Base-by-base conservation (phyloP, 2,113 vertebrate genomes). In the Cacatua alba region DNA sequence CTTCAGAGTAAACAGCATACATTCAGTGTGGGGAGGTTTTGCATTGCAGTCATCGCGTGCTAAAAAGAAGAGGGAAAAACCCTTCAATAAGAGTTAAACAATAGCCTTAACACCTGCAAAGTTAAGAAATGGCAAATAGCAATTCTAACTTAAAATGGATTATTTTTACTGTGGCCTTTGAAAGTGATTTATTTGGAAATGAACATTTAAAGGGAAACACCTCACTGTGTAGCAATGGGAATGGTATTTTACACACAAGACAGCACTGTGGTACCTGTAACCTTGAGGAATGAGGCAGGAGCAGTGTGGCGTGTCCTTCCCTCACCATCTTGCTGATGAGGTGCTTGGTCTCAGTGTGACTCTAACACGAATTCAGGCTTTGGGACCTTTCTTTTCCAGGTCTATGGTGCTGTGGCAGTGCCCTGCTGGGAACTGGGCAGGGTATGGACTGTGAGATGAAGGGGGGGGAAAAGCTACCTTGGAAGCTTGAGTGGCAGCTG, bases 401-500 rank as follows among this genome's bases (percentile, higher is more conserved):
- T 26, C 71, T 39, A 0, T 15, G 39, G 44, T 62, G 79, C 71
- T 72, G 28, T 17, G 63, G 72, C 70, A 72, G 2, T 1, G 5
- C 37, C 13, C n/a, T 19, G 2, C 23, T 41, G 89, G 71, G 39
- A 82, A 3, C 72, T 57, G 20, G 0, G 72, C 55, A 29, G 72
- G 21, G 23, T 11, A 1, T 0, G 18, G 78, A 21, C 49, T 53
- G 33, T 21, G 41, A 37, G 78, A 8, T 1, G 13, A 44, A 46
- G 31, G 1, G 62, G 28, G 76, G 43, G 80, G 26, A 35, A 62
- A 78, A 65, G 46, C 53, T 13, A 24, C 19, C 44, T 70, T 60
- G 57, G 82, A 71, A 90, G 64, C 29, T 83, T 92, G 96, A 98
- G 37, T 97, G 97, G 97, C 96, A 98, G 96, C 94, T 98, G 97